Evolutionary conservation across 2,888 invertebrate species (phyloP).

Genomic region (Andrena bucephala): DNA sequence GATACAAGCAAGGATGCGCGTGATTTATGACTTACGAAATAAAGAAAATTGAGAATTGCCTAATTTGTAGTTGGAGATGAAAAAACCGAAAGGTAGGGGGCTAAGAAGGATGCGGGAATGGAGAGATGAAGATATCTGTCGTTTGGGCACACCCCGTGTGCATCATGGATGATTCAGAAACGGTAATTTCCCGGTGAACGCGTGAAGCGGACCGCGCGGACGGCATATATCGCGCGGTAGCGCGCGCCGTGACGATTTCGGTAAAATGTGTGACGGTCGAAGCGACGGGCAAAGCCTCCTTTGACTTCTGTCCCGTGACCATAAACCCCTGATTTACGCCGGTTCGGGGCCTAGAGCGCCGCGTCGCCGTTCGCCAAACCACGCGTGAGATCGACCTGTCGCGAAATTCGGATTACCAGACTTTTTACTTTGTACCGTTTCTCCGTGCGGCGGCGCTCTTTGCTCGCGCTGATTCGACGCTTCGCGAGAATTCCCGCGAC

Average conservation of each 20-base stretch:
- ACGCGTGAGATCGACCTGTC: conserved; percentile 76
- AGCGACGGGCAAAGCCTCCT: conserved; percentile 79
- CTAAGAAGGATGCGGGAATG: neutral
- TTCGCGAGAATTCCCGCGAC: conserved; percentile 27
- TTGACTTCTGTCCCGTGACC: conserved; percentile 80
- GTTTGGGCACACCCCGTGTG: neutral
- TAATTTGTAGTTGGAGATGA: neutral
- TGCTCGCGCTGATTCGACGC: conserved; percentile 36
- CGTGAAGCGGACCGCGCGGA: conserved; percentile 48
- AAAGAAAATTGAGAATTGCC: neutral
- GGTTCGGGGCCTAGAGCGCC: conserved; percentile 65
- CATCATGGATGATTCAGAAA: conserved; percentile 65
- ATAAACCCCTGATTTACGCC: conserved; percentile 81
- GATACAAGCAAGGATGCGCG: too few species aligned
- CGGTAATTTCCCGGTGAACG: conserved; percentile 55
- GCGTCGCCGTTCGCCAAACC: conserved; percentile 73
- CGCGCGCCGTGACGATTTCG: conserved; percentile 75
- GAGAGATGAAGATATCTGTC: conserved; percentile 13
- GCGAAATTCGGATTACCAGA: conserved; percentile 73
- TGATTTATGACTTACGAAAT: too few species aligned
- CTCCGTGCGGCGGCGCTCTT: conserved; percentile 42
- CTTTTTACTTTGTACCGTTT: conserved; percentile 56
- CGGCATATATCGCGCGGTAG: conserved; percentile 64
- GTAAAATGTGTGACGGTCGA: conserved; percentile 81
- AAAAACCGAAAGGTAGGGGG: neutral